Base-by-base conservation (phyloP, 2,797 vertebrate species). In the Sebastes hopkinsi region DNA sequence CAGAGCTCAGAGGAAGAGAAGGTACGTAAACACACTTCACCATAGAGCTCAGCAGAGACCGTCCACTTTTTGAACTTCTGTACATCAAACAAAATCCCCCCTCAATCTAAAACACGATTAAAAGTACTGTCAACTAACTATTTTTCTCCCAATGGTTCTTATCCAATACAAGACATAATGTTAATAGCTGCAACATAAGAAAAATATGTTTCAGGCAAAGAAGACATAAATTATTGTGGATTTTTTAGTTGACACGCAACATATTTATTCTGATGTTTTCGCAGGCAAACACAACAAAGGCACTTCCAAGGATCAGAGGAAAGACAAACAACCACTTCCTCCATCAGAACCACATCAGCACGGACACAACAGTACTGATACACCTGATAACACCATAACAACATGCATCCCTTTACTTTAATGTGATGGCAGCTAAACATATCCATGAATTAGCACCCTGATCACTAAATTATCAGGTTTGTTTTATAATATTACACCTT, bases 231-330 rank as follows among this genome's bases (percentile, higher is more conserved):
- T 55, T 23, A 55, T 55, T 23, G 54, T 55, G 22, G 22, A 55
- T 23, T 13, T 38, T 42, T 52, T 30, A 23, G 61, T 54, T 2
- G 3, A 18, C 9, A 14, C 10, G 32, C 16, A 20, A 5, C 30
- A 25, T 9, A 54, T 61, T 8, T 12, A 42, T 58, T 77, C 14
- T 52, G 1, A 61, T 84, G 50, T 84, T 72, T 88, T 81, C 10
- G 25, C 78, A 92, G 93, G 86, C 16, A 89, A 90, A 88, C 76
- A 80, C 77, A 76, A 8, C 67, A 88, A 77, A 84, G 32, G 59
- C 5, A 3, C 23, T 3, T 18, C 55, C 27, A 90, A 55, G 68
- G 85, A 91, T 8, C 72, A 64, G 58, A 80, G 67, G 65, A 92
- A 72, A 79, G 74, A 88, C 38, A 83, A 78, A 67, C 60, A 29